Base-by-base conservation (phyloP, 2,113 vertebrate species). In the Eudyptes chrysolophus region DNA sequence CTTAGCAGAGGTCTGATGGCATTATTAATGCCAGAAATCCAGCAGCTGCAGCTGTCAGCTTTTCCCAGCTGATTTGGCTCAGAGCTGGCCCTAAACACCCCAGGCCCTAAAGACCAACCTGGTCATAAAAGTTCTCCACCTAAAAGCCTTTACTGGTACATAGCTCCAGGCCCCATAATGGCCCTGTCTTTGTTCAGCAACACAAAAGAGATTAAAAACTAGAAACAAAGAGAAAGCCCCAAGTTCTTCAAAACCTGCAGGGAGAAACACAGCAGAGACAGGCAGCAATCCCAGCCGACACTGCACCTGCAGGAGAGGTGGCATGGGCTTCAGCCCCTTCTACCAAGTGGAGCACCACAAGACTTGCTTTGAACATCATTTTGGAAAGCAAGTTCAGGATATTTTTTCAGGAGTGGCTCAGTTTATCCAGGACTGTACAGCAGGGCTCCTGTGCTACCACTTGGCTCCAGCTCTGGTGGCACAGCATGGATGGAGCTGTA, bases 1-100 rank as follows among this genome's bases (percentile, higher is more conserved):
- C 60, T 96, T 92, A 94, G 65, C 65, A 91, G 78, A 90, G 62
- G 40, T 76, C 75, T 95, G 92, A 92, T 93, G 90, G 92, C 75
- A 95, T 92, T 90, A 93, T 77, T 94, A 95, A 94, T 74, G 75
- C 95, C 85, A 95, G 74, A 95, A 97, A 89, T 71, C 44, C 58
- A 93, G 82, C 51, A 88, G 62, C 79, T 26, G 0, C 92, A 94
- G 94, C 94, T 93, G 90, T 90, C 94, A 80, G 78, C 49, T 86
- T 93, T 90, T 89, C 92, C 96, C 68, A 17, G 68, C 10, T 83
- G 82, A 95, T 88, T 44, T 87, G 71, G 78, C 78, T 90, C 92
- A 58, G 84, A 72, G 74, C 7, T 80, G 71, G 85, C 58, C 75
- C 81, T 81, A 29, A 95, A 96, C 64, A 92, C 75, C 44, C 74